These are phyloP conservation scores for Erpornis zantholeuca DNA, from an alignment of 2,113 vertebrate species.

Conservation along the genomic window DNA sequence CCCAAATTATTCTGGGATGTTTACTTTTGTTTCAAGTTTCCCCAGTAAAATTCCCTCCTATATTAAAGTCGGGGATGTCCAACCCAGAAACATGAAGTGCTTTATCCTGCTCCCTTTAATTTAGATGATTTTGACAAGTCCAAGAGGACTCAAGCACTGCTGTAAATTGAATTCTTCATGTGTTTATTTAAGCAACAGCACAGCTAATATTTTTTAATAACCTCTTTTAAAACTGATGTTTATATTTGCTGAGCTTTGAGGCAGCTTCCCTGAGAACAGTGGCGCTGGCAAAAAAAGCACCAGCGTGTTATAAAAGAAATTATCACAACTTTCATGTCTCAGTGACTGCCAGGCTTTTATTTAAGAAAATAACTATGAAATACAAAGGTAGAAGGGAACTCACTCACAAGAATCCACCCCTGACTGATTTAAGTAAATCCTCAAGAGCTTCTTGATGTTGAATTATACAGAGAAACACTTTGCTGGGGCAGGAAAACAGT, in stretches of 20 bases:
- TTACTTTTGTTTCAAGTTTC: not conserved
- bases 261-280: not conserved
- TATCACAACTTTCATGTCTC: not conserved
- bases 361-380: not conserved
- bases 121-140: not conserved
- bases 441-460: not conserved
- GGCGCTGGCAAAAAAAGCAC: not conserved
- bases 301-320: not conserved
- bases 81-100: not conserved
- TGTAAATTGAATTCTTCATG: not conserved
- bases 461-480: not conserved
- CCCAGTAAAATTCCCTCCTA: not conserved
- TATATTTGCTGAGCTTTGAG: not conserved
- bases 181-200: not conserved
- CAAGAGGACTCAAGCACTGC: not conserved
- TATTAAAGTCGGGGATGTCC: not conserved
- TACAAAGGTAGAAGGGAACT: not conserved
- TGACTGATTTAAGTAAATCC: not conserved
- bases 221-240: not conserved
- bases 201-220: not conserved
- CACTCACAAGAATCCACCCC: not conserved
- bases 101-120: not conserved
- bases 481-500: not conserved
- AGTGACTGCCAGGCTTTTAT: not conserved
- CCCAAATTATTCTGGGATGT: not conserved